Percentiles rank a stretch among this genome's conserved stretches.
These are phyloP conservation scores for Rhadina sibilatrix DNA, from an alignment of 2,113 vertebrate species.

Conservation along the genomic window DNA sequence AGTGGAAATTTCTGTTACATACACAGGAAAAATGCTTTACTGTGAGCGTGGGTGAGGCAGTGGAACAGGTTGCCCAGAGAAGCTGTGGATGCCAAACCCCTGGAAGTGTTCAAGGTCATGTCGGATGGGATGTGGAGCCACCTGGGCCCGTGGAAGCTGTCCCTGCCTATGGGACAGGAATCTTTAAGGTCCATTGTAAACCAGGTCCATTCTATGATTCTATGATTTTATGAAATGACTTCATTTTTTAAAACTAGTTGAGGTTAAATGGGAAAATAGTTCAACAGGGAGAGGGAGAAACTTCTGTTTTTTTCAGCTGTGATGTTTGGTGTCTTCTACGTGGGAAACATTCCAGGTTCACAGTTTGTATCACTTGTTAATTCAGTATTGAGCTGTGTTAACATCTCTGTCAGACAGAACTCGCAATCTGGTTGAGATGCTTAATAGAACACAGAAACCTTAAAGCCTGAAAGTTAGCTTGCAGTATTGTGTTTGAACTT, in stretches of 20 bases:
- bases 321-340: background rate
- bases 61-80: background rate
- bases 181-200: background rate
- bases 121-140: background rate
- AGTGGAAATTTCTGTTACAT: background rate
- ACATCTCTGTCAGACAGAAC: background rate
- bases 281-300: background rate
- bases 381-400: background rate
- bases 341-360: rapidly evolving
- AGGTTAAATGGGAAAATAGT: background rate
- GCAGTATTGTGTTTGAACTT: background rate
- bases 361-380: background rate
- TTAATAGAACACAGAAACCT: background rate
- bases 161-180: background rate
- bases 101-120: background rate
- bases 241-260: background rate
- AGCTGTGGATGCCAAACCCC: background rate
- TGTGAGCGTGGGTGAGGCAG: background rate
- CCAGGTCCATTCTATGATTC: background rate
- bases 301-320: background rate
- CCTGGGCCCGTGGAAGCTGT: background rate
- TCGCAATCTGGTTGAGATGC: background rate
- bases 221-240: background rate
- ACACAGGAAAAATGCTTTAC: rapidly evolving
- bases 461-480: background rate